Percentiles rank a stretch among this genome's conserved stretches.
Evolutionary conservation across 2,113 vertebrate genomes (phyloP).

Genomic region (Rhipidura dahli): DNA sequence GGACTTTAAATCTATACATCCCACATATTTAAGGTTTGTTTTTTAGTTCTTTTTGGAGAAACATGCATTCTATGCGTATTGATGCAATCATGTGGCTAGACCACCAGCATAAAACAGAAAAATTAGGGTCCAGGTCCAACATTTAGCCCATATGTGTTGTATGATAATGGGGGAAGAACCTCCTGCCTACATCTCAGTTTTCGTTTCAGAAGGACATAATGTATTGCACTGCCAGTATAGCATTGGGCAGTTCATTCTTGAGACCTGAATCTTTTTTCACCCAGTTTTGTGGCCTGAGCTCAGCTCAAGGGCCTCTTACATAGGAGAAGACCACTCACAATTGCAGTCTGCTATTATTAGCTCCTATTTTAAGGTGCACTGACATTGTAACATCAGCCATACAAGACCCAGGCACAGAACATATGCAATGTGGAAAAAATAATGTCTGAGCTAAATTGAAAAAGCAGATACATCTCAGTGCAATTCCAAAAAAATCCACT

Average conservation of each 20-base stretch:
- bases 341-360: background rate
- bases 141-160: background rate
- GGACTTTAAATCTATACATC: background rate
- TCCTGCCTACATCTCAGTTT: background rate
- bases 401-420: background rate
- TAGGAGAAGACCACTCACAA: background rate
- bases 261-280: background rate
- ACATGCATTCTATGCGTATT: background rate
- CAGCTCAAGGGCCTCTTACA: background rate
- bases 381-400: background rate
- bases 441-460: background rate
- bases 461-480: background rate
- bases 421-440: background rate
- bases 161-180: background rate
- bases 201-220: background rate
- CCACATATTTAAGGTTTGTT: background rate
- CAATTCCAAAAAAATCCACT: background rate
- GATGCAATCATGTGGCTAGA: background rate
- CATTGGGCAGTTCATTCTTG: background rate
- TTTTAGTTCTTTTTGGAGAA: background rate
- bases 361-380: background rate
- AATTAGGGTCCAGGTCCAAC: background rate
- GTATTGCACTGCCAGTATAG: background rate
- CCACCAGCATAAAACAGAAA: background rate
- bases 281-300: background rate